Evolutionary conservation across 2,113 vertebrate species (phyloP), one percentile per base, ranked within the genome.

Genomic region (Pterocles orientalis): DNA sequence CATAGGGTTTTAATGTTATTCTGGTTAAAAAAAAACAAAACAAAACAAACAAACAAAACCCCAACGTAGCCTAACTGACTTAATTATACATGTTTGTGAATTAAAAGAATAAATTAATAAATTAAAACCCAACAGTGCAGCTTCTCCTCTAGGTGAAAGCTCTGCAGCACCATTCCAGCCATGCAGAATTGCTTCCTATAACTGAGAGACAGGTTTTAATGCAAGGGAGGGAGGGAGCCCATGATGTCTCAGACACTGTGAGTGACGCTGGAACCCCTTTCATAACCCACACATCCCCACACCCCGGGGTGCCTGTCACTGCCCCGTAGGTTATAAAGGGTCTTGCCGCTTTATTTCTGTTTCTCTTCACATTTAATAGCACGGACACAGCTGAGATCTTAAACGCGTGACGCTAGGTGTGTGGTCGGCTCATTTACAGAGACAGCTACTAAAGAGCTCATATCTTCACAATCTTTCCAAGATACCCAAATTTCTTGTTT

Each of bases 321-420:
- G 50, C 10, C 41, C 39, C 3, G 20, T 7, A 53, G 41, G 28
- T 41, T 85, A 58, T 56, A 54, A 91, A 94, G 58, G 84, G 21
- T 92, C 65, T 93, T 64, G 89, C 29, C 56, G 24, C 78, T 93
- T 95, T 61, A 72, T 96, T 96, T 94, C 68, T 68, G 89, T 86
- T 94, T 90, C 83, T 85, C 72, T 87, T 91, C 83, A 95, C 80
- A 31, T 86, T 90, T 93, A 95, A 95, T 78, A 80, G 57, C 92
- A 82, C 58, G 54, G 94, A 61, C 79, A 94, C 77, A 77, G 82
- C 81, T 34, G 87, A 95, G 82, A 43, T 33, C 45, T 7, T 25
- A 43, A 87, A 94, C 90, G 57, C 1, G 53, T 64, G 88, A 48
- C 0, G 6, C 47, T 2, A 4, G 66, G 77, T 11, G 64, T 62